Evolutionary conservation across 1,140 invertebrate genomes (phyloP).

Genomic region (Leptinotarsa defecta): DNA sequence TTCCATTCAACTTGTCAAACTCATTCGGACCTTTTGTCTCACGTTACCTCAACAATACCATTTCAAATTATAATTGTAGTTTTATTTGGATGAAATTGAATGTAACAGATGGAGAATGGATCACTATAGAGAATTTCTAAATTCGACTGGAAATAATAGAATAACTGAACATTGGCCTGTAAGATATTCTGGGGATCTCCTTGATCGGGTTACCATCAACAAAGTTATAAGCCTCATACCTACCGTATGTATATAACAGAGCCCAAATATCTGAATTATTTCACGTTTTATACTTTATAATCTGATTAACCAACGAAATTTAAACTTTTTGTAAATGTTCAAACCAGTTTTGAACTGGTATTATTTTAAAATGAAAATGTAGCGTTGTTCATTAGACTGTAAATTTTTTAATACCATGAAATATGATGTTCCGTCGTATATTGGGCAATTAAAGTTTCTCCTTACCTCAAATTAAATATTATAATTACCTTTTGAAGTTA

Average conservation of each 20-base stretch:
- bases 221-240: conserved; percentile 6
- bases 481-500: neutral
- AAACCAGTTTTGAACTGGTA: conserved; percentile 8
- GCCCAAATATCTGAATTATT: conserved; percentile 6
- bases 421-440: conserved; percentile 1
- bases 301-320: conserved; percentile 3
- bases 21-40: no score
- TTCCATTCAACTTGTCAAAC: no score
- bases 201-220: conserved; percentile 2
- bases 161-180: neutral
- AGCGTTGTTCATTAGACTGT: conserved; percentile 5
- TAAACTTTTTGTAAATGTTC: neutral
- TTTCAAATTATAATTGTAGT: no score
- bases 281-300: conserved; percentile 6
- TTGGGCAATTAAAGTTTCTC: conserved; percentile 1
- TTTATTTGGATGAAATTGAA: no score
- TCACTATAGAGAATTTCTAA: no score
- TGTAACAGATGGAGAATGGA: no score
- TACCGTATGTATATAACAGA: conserved; percentile 1
- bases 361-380: conserved; percentile 7
- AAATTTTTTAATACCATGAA: conserved; percentile 1
- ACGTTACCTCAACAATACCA: no score
- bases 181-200: neutral
- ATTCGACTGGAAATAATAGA: no score
- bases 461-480: neutral